These are phyloP conservation scores for Bucorvus abyssinicus DNA, from an alignment of 2,797 vertebrate species.

Conservation along the genomic window DNA sequence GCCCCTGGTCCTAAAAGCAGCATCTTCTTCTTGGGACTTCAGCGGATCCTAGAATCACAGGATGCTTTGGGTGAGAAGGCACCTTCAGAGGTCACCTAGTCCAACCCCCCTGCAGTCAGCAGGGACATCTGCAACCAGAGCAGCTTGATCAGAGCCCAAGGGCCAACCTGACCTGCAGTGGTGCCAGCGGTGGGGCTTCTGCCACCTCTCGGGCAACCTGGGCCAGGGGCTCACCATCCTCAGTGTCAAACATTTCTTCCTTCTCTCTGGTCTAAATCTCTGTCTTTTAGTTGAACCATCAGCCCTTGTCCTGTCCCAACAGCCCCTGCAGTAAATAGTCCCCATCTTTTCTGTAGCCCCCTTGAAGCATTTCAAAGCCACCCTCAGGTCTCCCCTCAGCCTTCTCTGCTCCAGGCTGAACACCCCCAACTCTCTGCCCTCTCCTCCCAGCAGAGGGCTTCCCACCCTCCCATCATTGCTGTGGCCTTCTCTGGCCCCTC, in stretches of 20 bases:
- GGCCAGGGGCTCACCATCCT: rapidly evolving
- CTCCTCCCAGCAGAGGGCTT: rapidly evolving
- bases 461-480: rapidly evolving
- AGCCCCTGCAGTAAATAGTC: no score
- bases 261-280: not conserved
- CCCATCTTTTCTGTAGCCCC: no score
- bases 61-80: not conserved
- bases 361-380: no score
- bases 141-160: not conserved
- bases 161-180: not conserved
- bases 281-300: not conserved
- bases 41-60: not conserved
- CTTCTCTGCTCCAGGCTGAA: no score
- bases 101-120: rapidly evolving
- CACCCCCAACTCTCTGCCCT: no score
- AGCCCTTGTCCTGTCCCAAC: no score
- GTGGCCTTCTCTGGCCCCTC: rapidly evolving
- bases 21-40: rapidly evolving
- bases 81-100: not conserved
- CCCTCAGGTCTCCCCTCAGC: no score
- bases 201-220: not conserved
- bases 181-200: not conserved
- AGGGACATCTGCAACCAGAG: not conserved
- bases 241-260: rapidly evolving
- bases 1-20: not conserved